Evolutionary conservation across 2,888 invertebrate genomes (phyloP), one percentile per base, ranked within the genome.

Genomic region (Machimus atricapillus): DNA sequence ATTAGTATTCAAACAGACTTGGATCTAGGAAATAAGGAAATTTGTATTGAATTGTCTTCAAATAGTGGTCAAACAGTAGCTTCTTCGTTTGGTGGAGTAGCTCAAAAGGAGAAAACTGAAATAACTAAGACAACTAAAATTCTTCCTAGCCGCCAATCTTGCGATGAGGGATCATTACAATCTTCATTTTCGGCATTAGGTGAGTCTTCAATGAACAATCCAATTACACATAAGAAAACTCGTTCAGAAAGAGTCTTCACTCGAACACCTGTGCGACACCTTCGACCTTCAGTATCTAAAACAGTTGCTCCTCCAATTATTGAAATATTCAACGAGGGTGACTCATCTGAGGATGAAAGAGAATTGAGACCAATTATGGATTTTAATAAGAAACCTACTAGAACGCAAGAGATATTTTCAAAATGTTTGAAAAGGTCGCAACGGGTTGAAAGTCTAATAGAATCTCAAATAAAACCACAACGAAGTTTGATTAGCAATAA

Each of bases 361-460:
- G 16, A 27, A 23, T 23, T 19, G 14, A 27, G 27, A 23, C 66
- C 23, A 6, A 56, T 58, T 56, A 2, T 46, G 19, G 79, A 79
- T n/a, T 52, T 52, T 27, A 3, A 9, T 27, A 79, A 46, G 23
- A 79, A 79, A 31, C 79, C 79, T 16, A 79, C 79, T 16, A 79
- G 79, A 79, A 79, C 79, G 1, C 79, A 79, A 16, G 56, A 79
- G 14, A 79, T 79, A 43, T 79, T 79, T 27, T 16, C 52, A 23
- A 79, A 79, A n/a, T 79, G 79, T 52, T 79, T 79, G 16, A 52
- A 79, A 52, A 79, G 79, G 16, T 83, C 82, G 0, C 66, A 66
- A 19, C 34, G 40, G 2, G 66, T 83, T 19, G 82, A 83, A 83
- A 66, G 66, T 40, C 56, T 83, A 5, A 66, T 83, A n/a, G 81